Conservation (phyloP, 2,797 vertebrate species). For the Coregonus suidteri region DNA sequence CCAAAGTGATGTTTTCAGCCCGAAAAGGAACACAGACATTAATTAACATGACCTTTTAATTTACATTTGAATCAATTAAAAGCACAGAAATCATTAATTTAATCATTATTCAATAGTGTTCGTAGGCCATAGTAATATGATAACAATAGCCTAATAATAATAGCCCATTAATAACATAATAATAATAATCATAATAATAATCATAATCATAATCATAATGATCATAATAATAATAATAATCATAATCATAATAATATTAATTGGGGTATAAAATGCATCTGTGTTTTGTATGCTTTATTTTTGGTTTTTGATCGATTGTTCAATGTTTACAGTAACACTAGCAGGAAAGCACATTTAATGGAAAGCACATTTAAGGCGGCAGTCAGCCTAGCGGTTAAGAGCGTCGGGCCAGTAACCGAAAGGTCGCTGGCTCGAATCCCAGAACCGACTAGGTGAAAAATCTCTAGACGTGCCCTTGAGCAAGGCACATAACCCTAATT, state of each 20-base stretch:
- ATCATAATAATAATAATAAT: neutral
- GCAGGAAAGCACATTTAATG: neutral
- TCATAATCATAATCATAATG: neutral
- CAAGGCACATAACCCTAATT: no score
- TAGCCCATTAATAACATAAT: neutral
- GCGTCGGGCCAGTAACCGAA: no score
- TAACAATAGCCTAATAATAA: constrained; percentile 1
- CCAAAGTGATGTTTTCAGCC: neutral
- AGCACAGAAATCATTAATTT: neutral
- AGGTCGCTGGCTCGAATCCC: no score
- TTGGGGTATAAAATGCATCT: neutral
- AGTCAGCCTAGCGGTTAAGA: no score
- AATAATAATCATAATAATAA: neutral
- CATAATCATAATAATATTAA: neutral
- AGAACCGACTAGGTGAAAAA: no score
- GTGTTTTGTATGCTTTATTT: neutral
- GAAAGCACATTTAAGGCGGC: no score
- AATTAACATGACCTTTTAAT: neutral
- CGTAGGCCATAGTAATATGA: neutral
- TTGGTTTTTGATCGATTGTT: neutral
- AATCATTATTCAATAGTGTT: neutral
- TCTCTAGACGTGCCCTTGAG: no score
- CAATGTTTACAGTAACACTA: neutral
- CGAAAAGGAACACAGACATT: neutral
- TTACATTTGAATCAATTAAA: neutral